Base-by-base conservation (phyloP, 2,113 vertebrate genomes). In the Nothobranchius furzeri region DNA sequence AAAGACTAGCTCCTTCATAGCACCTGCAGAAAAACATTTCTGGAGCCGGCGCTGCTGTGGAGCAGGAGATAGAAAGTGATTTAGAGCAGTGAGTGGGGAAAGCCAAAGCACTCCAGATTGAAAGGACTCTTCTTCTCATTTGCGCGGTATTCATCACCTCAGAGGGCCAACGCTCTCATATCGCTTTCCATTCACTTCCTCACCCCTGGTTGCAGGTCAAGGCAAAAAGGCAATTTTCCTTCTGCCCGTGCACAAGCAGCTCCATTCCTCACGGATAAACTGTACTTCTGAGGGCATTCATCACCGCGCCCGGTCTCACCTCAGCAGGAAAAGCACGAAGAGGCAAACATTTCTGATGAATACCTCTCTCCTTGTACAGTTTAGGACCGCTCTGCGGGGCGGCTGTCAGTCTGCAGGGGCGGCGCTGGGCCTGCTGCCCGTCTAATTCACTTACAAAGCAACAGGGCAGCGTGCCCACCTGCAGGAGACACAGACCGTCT, bases 211-310 rank as follows among this genome's bases (percentile, higher is more conserved):
- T 87, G 66, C 90, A 83, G 88, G 82, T 86, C 83, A 89, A 69
- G 81, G 68, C 79, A 79, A 86, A 20, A 81, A 89, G 83, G 87
- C 82, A 88, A 90, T 89, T 88, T 89, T 78, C 84, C 76, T 78
- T 76, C 68, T 65, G 78, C 83, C 70, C 50, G 46, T 79, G 76
- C 75, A 55, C 74, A 76, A 73, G 68, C 67, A 12, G 77, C 83
- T 75, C 76, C 90, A 89, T 86, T 88, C 71, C 78, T 86, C 87
- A 84, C 70, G 82, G 86, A 90, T 86, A 89, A 90, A 91, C 86
- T 89, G 83, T 85, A 88, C 84, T 84, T 86, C 85, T 86, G 83
- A 79, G 76, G 70, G 79, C 87, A 89, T 90, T 89, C 85, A 91
- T 88, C 88, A 90, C 82, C 66, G 57, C 47, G 68, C 75, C 76